A percentile compares a stretch with the other conserved stretches of the same genome.
Conservation (phyloP, 2,888 invertebrate genomes). For the Odontocerum albicorne region DNA sequence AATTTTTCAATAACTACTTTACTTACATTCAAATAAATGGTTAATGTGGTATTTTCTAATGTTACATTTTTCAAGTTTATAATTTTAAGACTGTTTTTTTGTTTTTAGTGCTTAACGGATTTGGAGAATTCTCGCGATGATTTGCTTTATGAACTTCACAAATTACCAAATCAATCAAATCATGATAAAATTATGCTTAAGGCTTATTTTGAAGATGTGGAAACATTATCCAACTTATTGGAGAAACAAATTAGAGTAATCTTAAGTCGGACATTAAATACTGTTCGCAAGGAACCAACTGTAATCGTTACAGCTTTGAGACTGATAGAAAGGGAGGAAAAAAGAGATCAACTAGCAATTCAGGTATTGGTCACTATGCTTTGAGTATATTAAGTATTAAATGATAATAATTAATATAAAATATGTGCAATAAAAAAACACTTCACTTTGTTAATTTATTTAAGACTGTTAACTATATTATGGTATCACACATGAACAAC, state of each 20-base stretch:
- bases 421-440: no score
- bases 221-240: constrained; percentile 81
- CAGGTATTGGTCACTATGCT: constrained; percentile 52
- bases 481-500: no score
- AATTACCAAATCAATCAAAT: constrained; percentile 86
- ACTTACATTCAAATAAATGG: no score
- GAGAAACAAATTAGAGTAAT: constrained; percentile 92
- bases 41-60: no score
- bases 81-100: constrained; percentile 10
- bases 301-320: constrained; percentile 94
- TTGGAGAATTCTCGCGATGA: constrained; percentile 97
- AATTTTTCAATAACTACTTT: no score
- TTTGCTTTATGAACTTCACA: constrained; percentile 89
- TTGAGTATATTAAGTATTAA: no score
- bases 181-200: constrained; percentile 91
- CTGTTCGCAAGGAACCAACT: constrained; percentile 91
- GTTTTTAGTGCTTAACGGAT: constrained; percentile 80
- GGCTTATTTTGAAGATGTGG: constrained; percentile 95
- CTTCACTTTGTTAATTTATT: no score
- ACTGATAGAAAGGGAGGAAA: constrained; percentile 96
- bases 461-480: no score
- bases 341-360: constrained; percentile 85
- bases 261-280: constrained; percentile 86
- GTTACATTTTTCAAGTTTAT: no score
- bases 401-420: no score